Evolutionary conservation across 1,140 invertebrate genomes (phyloP).

Genomic region (Drosophila sp.): DNA sequence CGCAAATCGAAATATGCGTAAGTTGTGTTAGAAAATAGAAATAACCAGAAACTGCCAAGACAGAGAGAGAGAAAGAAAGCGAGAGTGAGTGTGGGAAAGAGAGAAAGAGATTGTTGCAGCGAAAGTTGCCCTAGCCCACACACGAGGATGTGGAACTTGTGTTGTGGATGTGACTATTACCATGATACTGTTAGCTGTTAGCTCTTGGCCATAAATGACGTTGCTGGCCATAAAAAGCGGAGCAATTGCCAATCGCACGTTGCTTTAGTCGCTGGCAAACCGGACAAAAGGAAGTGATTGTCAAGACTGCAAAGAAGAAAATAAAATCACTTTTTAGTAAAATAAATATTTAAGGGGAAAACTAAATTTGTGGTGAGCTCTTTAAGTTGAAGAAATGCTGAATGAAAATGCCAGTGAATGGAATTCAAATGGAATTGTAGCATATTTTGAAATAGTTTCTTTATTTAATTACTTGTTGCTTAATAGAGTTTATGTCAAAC

Average conservation of each 20-base stretch:
- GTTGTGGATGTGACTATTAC: constrained; percentile 28
- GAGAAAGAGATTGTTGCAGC: constrained; percentile 49
- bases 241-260: constrained; percentile 41
- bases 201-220: constrained; percentile 53
- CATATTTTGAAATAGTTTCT: too few species aligned
- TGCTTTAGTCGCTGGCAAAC: constrained; percentile 11
- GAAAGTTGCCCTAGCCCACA: constrained; percentile 48
- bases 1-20: constrained; percentile 46
- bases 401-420: too few species aligned
- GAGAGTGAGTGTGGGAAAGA: neutral
- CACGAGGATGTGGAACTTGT: constrained; percentile 2
- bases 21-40: constrained; percentile 12
- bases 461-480: too few species aligned
- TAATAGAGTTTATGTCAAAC: too few species aligned
- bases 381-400: neutral
- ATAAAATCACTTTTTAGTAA: constrained; percentile 15
- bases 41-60: neutral
- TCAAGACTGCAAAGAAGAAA: constrained; percentile 3
- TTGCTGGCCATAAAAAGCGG: constrained; percentile 44
- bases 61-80: constrained; percentile 13
- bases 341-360: constrained; percentile 18
- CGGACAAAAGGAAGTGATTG: constrained; percentile 39
- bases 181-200: constrained; percentile 48
- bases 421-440: too few species aligned
- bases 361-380: neutral